Evolutionary conservation across 2,113 vertebrate genomes (phyloP), one percentile per base, ranked within the genome.

Genomic region (Zosterops borbonicus): DNA sequence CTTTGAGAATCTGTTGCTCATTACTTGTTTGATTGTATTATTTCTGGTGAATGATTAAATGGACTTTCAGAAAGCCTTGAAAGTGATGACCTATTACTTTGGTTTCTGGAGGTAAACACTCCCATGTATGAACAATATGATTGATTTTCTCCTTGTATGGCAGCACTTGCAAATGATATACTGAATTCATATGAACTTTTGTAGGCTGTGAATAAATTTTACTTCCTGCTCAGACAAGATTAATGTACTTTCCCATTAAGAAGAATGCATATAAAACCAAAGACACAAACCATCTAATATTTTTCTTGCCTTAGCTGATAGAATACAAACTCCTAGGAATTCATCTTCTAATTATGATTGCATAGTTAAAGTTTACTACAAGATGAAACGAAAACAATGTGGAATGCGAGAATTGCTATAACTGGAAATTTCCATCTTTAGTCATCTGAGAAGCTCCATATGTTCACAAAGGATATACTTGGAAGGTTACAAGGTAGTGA

Each of bases 181-280:
- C 74, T 91, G 77, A 84, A 94, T 89, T 91, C n/a, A 82, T 76
- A 41, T 33, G 71, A 81, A 56, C 37, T 68, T 95, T 58, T 63
- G 41, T 62, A 83, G 46, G 25, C 58, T 55, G 9, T 81, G 63
- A 90, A 85, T 83, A 70, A 59, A 67, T 84, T 89, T 78, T 17
- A n/a, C 7, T 27, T 93, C 39, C 63, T 80, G 47, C 31, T 89
- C 25, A 70, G 74, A 15, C 47, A 64, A 89, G 46, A 71, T 52
- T 42, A 64, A 87, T 74, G 33, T 23, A 25, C 12, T 69, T 81
- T 83, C 50, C 79, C 33, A 41, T 84, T 78, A 41, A 87, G 65
- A 81, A 81, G 27, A 74, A 91, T 49, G n/a, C 12, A 14, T 73
- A 24, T 33, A 52, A 71, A 85, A 83, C 29, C 31, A 87, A 83